Evolutionary conservation across 2,797 vertebrate species (phyloP).

Genomic region (Acanthiza pusilla): DNA sequence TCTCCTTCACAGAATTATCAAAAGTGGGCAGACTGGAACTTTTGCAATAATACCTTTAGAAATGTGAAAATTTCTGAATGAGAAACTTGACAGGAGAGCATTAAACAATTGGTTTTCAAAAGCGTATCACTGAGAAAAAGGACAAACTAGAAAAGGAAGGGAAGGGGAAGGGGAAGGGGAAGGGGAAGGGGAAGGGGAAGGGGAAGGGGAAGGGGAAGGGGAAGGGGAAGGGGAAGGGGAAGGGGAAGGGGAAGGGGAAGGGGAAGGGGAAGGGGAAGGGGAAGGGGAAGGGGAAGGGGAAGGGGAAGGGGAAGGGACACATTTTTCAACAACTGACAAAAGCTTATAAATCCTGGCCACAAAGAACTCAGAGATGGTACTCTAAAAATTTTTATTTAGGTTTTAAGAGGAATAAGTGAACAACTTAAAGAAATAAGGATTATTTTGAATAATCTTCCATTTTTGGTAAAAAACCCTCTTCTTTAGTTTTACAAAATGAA

Average conservation of each 20-base stretch:
- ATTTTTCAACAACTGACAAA: not conserved
- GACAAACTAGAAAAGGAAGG: not conserved
- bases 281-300: too few species aligned
- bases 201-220: not conserved
- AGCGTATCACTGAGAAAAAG: not conserved
- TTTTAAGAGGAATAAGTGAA: not conserved
- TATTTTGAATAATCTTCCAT: not conserved
- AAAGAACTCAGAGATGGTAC: not conserved
- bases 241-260: not conserved
- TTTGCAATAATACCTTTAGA: not conserved
- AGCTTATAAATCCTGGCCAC: not conserved
- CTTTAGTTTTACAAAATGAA: not conserved
- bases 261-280: too few species aligned
- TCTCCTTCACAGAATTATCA: not conserved
- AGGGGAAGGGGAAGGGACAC: too few species aligned
- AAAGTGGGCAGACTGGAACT: not conserved
- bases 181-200: too few species aligned
- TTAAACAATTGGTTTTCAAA: not conserved
- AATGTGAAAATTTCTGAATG: not conserved
- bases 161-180: too few species aligned
- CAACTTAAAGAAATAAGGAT: not conserved
- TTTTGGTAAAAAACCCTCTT: not conserved
- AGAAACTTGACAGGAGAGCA: fast-evolving
- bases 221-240: not conserved
- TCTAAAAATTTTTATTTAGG: not conserved